Evolutionary conservation across 2,888 invertebrate genomes (phyloP), one percentile per base, ranked within the genome.

Genomic region (Laothoe populi): DNA sequence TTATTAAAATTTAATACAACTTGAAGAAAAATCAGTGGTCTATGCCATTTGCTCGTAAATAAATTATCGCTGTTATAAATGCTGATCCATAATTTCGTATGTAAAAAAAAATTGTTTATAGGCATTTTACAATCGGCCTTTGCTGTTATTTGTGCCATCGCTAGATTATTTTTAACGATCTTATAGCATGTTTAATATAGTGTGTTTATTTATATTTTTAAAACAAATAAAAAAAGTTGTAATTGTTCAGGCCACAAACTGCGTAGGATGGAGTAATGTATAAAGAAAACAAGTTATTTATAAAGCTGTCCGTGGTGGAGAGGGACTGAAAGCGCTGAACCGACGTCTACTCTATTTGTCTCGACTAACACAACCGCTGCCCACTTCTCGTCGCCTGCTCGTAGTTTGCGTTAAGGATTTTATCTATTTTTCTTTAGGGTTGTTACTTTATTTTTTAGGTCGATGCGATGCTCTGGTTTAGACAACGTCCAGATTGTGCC

Each of bases 331-430:
- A 79, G 79, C 82, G 81, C 77, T 78, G 78, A 74, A 77, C 80
- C 83, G 84, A 82, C 83, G 80, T 83, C 83, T 77, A 83, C 81
- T 84, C 84, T 87, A 88, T 88, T 88, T 89, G 87, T 86, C 85
- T 86, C 86, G 74, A 71, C 83, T 83, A 86, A 83, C 85, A 82
- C 85, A 79, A 84, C 83, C 84, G 81, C 83, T 82, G 84, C 81
- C 86, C 86, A 86, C 86, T 87, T 86, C 84, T 81, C 81, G 80
- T 78, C 82, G 83, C 81, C 82, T 82, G 81, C 81, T 74, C 75
- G 75, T 82, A 81, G 85, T 86, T 89, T 86, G 82, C 82, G 79
- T 78, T 82, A 83, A 84, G 82, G 83, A 85, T 88, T 88, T 87
- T 85, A 87, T 86, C 83, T 82, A 82, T 80, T 82, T 83, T 84